Evolutionary conservation across 2,888 invertebrate species (phyloP), one percentile per base, ranked within the genome.

Genomic region (Tinea pellionella): DNA sequence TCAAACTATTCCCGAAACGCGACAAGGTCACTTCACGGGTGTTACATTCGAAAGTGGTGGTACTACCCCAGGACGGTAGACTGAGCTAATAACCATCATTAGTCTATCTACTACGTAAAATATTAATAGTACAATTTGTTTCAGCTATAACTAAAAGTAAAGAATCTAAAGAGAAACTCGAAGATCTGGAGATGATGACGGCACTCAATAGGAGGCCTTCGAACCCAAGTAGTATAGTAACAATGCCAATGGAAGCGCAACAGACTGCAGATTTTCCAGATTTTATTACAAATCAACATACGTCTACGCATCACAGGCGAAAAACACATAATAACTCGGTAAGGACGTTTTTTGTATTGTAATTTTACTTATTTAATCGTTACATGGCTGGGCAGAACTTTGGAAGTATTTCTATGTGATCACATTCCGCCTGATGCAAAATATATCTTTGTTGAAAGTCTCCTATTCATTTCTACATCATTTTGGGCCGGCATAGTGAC

Each of bases 91-190:
- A n/a, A n/a, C n/a, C n/a, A n/a, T n/a, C n/a, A n/a, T n/a, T n/a
- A n/a, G n/a, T n/a, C n/a, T n/a, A n/a, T n/a, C n/a, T n/a, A n/a
- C n/a, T n/a, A n/a, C n/a, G n/a, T n/a, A n/a, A n/a, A n/a, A 24
- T 24, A 24, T 24, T 24, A 6, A 24, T 24, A 24, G 6, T 24
- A 24, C 6, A 24, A 24, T 24, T 37, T 53, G 19, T 64, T 78
- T 78, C 76, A 89, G 89, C 90, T 59, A 89, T 91, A 73, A 91
- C 91, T 60, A 90, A 90, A 65, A 79, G 81, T 59, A 90, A 88
- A 71, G 89, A 90, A 61, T 89, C 89, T 0, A 90, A 90, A 64
- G 90, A 90, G 66, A 90, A 90, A 51, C 69, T 90, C 16, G 90
- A 91, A 67, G 88, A 88, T 62, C 66, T 85, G 62, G 84, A 88